Base-by-base conservation (phyloP, 1,140 invertebrate genomes). In the Piezodorus guildinii region DNA sequence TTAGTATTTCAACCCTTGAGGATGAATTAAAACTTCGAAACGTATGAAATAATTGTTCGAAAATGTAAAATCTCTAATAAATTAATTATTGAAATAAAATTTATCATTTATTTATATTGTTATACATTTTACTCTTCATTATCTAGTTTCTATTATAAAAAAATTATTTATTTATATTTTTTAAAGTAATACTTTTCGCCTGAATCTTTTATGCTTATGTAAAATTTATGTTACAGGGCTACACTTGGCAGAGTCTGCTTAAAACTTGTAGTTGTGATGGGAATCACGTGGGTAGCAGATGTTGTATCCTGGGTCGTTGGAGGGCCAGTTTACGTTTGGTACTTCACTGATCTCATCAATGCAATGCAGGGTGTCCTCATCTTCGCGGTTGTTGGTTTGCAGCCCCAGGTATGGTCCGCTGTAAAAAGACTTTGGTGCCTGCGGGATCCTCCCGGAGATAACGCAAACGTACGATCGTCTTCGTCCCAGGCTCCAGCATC, bases 361-460 rank as follows among this genome's bases (percentile, higher is more conserved):
- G 83, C 86, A 58, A 78, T 91, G 30, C 89, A 93, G 74, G 90
- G 90, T 46, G 83, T 92, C n/a, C 83, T 91, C 71, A 91, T 94
- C 62, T 94, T 94, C 73, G 81, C 88, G 66, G 89, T 92, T 46
- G 88, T 91, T 58, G 87, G 88, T 27, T 90, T 87, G 74, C 89
- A 92, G 77, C 87, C 87, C n/a, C 73, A 80, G 74, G 81, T 86
- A 39, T 80, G 84, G 72, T 79, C 83, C 21, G 84, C 85, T 19
- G 73, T 85, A 15, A 85, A 84, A 69, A 76, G 84, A 62, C 74
- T 85, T 63, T 78, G 81, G 77, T 80, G 81, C 77, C 78, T 79
- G 76, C 78, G 75, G 60, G 78, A 80, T 15, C 59, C 62, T 3
- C 69, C 70, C n/a, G 58, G 63, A 2, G 67, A 69, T 74, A 39